These are phyloP conservation scores for Drosophila seclusa DNA, from an alignment of 2,888 invertebrate genomes.

Conservation along the genomic window DNA sequence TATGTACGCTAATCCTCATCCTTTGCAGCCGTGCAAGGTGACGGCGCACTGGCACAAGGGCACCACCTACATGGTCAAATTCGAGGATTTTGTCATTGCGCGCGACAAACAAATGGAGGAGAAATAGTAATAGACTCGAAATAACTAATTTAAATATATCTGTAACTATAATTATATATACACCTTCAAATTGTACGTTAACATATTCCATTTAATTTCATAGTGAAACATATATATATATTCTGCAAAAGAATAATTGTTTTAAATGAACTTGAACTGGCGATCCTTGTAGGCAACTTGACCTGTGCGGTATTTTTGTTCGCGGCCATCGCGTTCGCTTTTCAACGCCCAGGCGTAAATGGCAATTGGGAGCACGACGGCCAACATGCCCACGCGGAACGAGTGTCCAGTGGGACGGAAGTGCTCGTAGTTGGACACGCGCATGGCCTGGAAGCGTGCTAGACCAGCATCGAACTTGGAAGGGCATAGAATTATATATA, in stretches of 20 bases:
- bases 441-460: conserved; percentile 90
- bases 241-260: conserved; percentile 39
- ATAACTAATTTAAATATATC: conserved; percentile 1
- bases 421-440: conserved; percentile 87
- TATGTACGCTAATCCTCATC: not conserved
- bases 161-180: conserved; percentile 21
- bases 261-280: conserved; percentile 88
- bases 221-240: conserved; percentile 28
- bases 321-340: conserved; percentile 86
- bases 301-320: conserved; percentile 88
- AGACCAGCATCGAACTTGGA: conserved; percentile 93
- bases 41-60: conserved; percentile 99
- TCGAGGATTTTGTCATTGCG: conserved; percentile 95
- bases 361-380: conserved; percentile 87
- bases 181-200: conserved; percentile 33
- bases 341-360: conserved; percentile 86
- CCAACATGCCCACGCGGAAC: conserved; percentile 86
- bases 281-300: conserved; percentile 91
- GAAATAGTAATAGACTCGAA: conserved; percentile 85
- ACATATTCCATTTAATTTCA: conserved; percentile 54
- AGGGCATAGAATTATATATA: conserved; percentile 67
- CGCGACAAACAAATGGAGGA: conserved; percentile 97
- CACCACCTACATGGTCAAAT: conserved; percentile 99
- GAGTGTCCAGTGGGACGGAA: conserved; percentile 89
- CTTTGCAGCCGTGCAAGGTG: conserved; percentile 96